These are phyloP conservation scores for Sinelater perroti DNA, from an alignment of 2,888 invertebrate genomes.

Conservation along the genomic window DNA sequence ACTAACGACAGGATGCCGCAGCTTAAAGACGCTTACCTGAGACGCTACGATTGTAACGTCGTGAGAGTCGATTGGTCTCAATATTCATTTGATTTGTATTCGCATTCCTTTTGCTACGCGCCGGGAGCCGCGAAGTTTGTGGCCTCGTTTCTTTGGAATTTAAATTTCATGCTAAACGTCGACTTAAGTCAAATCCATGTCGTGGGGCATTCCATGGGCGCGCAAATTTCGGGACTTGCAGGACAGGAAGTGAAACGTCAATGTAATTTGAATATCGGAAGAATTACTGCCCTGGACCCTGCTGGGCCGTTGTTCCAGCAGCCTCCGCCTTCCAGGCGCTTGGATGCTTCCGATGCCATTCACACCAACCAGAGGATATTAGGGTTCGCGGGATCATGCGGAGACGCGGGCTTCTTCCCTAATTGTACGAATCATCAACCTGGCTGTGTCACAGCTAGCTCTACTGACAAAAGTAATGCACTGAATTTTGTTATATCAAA, in stretches of 20 bases:
- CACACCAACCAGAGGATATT: conserved; percentile 18
- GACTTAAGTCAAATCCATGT: conserved; percentile 9
- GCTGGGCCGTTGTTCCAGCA: conserved; percentile 11
- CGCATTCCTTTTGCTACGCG: not conserved
- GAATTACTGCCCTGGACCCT: conserved; percentile 33
- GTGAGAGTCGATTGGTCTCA: conserved; percentile 17
- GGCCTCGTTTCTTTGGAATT: conserved; percentile 6
- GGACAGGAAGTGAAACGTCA: conserved; percentile 9
- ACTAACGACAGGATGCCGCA: conserved; percentile 1
- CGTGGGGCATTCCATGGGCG: conserved; percentile 30
- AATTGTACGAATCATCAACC: conserved; percentile 23
- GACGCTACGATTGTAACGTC: conserved; percentile 17
- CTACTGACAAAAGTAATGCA: no score
- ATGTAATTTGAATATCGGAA: conserved; percentile 8
- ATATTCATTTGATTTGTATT: conserved; percentile 4
- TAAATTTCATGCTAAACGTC: not conserved
- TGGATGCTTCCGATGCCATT: conserved; percentile 23
- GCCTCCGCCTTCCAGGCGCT: not conserved
- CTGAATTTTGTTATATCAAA: no score
- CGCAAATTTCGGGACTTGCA: conserved; percentile 19
- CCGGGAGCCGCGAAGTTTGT: not conserved
- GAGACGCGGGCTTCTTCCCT: conserved; percentile 25
- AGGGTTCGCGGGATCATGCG: conserved; percentile 21
- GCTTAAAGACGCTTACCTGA: conserved; percentile 19
- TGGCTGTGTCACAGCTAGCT: no score